Conservation (phyloP, 2,888 invertebrate species). For the Andrena haemorrhoa region DNA sequence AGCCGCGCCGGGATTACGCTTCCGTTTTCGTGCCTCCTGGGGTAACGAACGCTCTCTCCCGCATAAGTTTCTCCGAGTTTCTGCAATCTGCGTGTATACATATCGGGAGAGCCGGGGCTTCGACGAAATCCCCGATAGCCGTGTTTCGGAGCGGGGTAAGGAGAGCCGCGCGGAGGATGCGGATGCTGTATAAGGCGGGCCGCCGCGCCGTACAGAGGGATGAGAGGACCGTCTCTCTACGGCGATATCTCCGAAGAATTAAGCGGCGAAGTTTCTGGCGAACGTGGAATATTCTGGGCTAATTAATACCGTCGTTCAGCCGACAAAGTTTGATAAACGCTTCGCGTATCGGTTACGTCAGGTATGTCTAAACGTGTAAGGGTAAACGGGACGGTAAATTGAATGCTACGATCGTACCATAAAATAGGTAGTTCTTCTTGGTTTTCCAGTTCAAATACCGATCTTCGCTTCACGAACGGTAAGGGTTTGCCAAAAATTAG, state of each 20-base stretch:
- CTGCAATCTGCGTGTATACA: conserved; percentile 74
- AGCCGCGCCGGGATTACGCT: conserved; percentile 70
- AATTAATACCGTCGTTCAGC: conserved; percentile 23
- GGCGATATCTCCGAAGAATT: conserved; percentile 43
- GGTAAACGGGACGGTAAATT: too few relatives aligned
- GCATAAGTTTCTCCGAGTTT: conserved; percentile 74
- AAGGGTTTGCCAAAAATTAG: too few relatives aligned
- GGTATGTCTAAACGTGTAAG: neutral
- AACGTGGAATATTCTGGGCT: conserved; percentile 20
- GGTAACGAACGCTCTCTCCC: conserved; percentile 71
- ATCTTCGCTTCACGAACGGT: too few relatives aligned
- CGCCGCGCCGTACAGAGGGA: conserved; percentile 12
- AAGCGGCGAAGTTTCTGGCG: conserved; percentile 26
- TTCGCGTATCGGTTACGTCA: conserved; percentile 4
- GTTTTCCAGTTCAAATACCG: too few relatives aligned
- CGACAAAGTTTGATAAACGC: conserved; percentile 6
- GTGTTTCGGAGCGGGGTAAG: conserved; percentile 51
- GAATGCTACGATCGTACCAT: too few relatives aligned
- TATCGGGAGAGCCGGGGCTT: conserved; percentile 67
- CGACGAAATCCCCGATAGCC: conserved; percentile 70
- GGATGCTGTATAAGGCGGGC: conserved; percentile 38
- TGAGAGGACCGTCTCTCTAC: conserved; percentile 3
- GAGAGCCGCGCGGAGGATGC: conserved; percentile 25
- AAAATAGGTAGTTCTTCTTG: too few relatives aligned
- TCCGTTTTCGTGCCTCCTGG: conserved; percentile 73